Base-by-base conservation (phyloP, 2,888 invertebrate species). In the Amphipoea lucens region DNA sequence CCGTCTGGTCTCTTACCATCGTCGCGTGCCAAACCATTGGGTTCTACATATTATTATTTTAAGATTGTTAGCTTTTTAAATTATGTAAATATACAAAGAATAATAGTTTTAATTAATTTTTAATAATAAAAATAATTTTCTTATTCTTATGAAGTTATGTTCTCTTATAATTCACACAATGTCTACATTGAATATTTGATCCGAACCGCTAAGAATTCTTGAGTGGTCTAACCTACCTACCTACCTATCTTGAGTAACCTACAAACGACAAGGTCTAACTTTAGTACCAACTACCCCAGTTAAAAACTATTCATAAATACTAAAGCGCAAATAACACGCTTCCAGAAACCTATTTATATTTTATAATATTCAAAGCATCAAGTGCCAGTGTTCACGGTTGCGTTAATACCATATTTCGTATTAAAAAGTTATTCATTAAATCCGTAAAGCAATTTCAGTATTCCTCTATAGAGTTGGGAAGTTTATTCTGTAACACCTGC, bases 361-460 rank as follows among this genome's bases (percentile, higher is more conserved):
- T 83, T 67, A 62, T 69, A 63, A 66, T 57, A 62, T 72, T 63
- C 48, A 75, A 72, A 84, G 62, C 84, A 67, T 76, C 69, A 71
- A 87, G 69, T 75, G 75, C 51, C 67, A 54, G 54, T 68, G 73
- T 66, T 81, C 72, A 67, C 36, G 67, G 77, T 63, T 66, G 65
- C 74, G 51, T 76, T 84, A 74, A 87, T 85, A 62, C 66, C 57
- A 76, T 72, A 85, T 84, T 85, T 84, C 74, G 51, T 51, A 84
- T 85, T 85, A 85, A 84, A 84, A 87, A 85, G 74, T 85, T 87
- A n/a, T 87, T 57, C 81, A 72, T 74, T 76, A 72, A 85, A 84
- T 84, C 80, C 75, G 78, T 72, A n/a, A 76, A 79, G 68, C 65
- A 79, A 87, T 80, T 79, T 74, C 76, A 75, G 80, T 79, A 54